These are phyloP conservation scores for Eulemur albifrons DNA, from an alignment of 2,797 vertebrate genomes.

Conservation along the genomic window DNA sequence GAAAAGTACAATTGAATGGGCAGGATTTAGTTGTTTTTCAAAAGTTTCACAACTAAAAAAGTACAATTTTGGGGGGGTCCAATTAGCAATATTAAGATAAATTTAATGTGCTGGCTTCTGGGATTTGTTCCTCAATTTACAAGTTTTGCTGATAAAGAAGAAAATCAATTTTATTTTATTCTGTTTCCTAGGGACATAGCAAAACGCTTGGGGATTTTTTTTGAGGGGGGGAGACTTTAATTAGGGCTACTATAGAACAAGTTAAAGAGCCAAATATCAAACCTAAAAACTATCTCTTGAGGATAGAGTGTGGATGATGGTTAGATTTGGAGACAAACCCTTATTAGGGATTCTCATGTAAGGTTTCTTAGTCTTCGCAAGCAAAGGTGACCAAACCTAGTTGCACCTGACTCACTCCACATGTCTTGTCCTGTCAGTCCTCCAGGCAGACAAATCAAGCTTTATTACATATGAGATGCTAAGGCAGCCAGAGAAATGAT, in stretches of 20 bases:
- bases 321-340: background rate
- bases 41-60: conserved; percentile 54
- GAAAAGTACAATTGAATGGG: background rate
- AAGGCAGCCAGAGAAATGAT: background rate
- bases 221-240: conserved; percentile 51
- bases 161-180: conserved; percentile 83
- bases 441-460: background rate
- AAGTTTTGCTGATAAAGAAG: conserved; percentile 81
- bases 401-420: background rate
- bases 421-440: background rate
- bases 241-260: conserved; percentile 66
- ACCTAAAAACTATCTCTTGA: background rate
- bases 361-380: background rate
- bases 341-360: background rate
- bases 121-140: conserved; percentile 79
- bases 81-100: conserved; percentile 67
- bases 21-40: conserved; percentile 55
- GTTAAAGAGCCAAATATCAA: conserved; percentile 22
- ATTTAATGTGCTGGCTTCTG: conserved; percentile 72
- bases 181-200: conserved; percentile 76
- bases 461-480: background rate
- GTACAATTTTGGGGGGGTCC: background rate
- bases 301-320: background rate
- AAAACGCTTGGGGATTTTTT: conserved; percentile 60
- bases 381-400: background rate